Evolutionary conservation across 2,113 vertebrate genomes (phyloP).

Genomic region (Anser cygnoides): DNA sequence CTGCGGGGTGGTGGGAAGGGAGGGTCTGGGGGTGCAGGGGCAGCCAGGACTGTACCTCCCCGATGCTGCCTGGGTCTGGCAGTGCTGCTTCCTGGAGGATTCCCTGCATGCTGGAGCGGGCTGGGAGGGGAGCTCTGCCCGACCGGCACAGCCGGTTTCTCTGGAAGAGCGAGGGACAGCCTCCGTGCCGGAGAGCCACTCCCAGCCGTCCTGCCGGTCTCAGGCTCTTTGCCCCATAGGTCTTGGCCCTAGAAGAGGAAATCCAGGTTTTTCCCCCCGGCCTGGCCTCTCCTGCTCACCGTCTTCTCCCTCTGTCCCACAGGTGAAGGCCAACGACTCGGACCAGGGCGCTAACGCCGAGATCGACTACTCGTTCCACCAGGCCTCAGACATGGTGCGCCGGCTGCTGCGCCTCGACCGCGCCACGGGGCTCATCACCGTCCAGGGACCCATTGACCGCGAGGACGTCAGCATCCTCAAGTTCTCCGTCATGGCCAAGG

Average conservation of each 20-base stretch:
- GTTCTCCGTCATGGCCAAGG: slow-evolving; percentile 91
- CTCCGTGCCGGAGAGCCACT: not conserved
- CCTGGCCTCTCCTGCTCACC: not conserved
- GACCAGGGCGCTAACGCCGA: slow-evolving; percentile 91
- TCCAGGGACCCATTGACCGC: slow-evolving; percentile 91
- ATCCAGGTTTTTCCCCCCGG: not conserved
- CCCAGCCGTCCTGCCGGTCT: slow-evolving; percentile 23
- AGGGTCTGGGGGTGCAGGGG: not conserved
- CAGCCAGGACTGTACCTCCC: not conserved
- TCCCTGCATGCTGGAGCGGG: slow-evolving; percentile 27
- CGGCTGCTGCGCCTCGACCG: slow-evolving; percentile 91
- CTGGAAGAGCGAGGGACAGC: not conserved
- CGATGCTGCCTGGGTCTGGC: not conserved
- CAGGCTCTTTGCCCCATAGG: slow-evolving; percentile 39
- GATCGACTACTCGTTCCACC: slow-evolving; percentile 93
- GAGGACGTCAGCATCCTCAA: slow-evolving; percentile 90
- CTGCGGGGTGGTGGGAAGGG: not conserved
- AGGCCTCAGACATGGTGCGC: slow-evolving; percentile 86
- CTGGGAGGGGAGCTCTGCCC: not conserved
- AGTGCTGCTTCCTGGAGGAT: not conserved
- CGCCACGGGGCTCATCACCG: slow-evolving; percentile 89
- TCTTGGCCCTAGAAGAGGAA: slow-evolving; percentile 49
- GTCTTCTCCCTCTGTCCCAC: not conserved
- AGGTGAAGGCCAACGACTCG: slow-evolving; percentile 94
- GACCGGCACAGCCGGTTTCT: slow-evolving; percentile 49